Evolutionary conservation across 1,140 invertebrate genomes (phyloP), one percentile per base, ranked within the genome.

Genomic region (Megathymus violae): DNA sequence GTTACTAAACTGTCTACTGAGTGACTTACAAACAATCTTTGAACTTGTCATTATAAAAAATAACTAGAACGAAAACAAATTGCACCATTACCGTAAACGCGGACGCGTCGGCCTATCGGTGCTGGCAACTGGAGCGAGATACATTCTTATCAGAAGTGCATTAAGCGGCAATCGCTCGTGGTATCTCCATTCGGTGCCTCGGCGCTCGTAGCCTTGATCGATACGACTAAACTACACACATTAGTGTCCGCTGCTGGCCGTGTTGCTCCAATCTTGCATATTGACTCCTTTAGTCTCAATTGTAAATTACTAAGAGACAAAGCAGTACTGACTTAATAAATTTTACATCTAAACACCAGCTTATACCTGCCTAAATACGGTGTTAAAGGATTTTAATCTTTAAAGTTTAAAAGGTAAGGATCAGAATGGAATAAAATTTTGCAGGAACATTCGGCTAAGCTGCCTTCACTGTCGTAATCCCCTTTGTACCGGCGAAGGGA

Each of bases 401-500:
- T 58, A 22, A 0, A 0, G 11, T 16, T 3, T 10, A 0, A n/a
- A 11, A 19, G 1, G 10, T 58, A 58, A 36, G 36, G 16, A 19
- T 34, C 41, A 58, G 22, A 36, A 17, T 46, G 2, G 13, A 19
- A n/a, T 36, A 14, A 2, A 7, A n/a, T 10, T 15, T 0, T 14
- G 31, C 10, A 27, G 48, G 19, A 1, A 22, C 40, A 36, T 25
- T 11, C 14, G 0, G 41, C 54, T 58, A 58, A 46, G 54, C 54
- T 16, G 22, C 27, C 17, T 27, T 16, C 54, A 46, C 54, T 46
- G 46, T 46, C 41, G 54, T 58, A 58, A 58, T 58, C 54, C 41
- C 41, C 54, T 58, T 58, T 58, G 54, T 58, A 34, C 54, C 5
- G 38, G 43, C n/a, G 27, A 36, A 46, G 25, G 41, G 27, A 58